Base-by-base conservation (phyloP, 2,888 invertebrate genomes). In the Lasioglossum morio region DNA sequence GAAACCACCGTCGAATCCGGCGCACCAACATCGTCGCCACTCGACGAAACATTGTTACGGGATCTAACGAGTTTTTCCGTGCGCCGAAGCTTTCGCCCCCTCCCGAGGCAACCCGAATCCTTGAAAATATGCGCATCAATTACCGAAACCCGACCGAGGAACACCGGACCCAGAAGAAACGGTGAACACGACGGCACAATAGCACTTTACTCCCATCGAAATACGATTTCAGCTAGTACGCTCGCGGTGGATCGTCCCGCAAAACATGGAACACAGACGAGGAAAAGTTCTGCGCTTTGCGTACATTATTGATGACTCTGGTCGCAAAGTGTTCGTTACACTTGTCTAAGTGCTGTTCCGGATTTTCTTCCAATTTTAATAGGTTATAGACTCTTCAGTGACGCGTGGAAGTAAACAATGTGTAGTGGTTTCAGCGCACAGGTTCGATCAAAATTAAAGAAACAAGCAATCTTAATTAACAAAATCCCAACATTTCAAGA, bases 81-180 rank as follows among this genome's bases (percentile, higher is more conserved):
- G 75, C 60, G 46, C 57, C 23, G 10, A 46, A 46, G 57, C 53
- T 43, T 72, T 48, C 76, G 53, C 60, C 72, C 72, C 66, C 48
- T 63, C 72, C 66, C 30, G 10, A n/a, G 8, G n/a, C 4, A 70
- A 60, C 69, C 60, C 46, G 77, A 69, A 82, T 43, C 70, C 63
- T 40, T 7, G 34, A 53, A 78, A 84, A 84, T 84, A 78, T 84
- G 82, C 84, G 84, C 84, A 82, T 84, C 63, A 77, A 74, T 84
- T 82, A 82, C 57, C 66, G 37, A 37, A 19, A 46, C 16, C 16
- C 16, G 27, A 16, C 72, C 63, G 72, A 76, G 76, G 40, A 77
- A 46, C 66, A 66, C 34, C 19, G 19, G n/a, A 2, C 69, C 60
- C 73, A 10, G 81, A 72, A 60, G 80, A 72, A 73, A 72, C 34